Evolutionary conservation across 2,888 invertebrate species (phyloP), one percentile per base, ranked within the genome.

Genomic region (Apodemia zela): DNA sequence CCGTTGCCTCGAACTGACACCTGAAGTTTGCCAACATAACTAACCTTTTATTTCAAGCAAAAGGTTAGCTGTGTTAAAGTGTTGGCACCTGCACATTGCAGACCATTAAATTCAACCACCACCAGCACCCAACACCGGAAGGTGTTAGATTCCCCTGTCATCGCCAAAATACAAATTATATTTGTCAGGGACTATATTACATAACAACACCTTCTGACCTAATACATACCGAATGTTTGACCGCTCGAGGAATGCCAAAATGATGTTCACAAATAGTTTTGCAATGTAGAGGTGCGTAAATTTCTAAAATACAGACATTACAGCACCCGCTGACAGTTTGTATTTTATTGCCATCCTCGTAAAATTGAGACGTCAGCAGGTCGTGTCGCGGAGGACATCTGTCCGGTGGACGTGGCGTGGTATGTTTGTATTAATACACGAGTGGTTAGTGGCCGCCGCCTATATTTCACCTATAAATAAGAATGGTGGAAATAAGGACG

Each of bases 321-420:
- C 17, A 17, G 17, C n/a, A 49, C 47, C 17, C 10, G 47, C 47
- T 49, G 47, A 49, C 47, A 49, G 47, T 49, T 49, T 6, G 17
- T 49, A 49, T 49, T 17, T 10, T 49, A 49, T 49, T 11, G 38
- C 11, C 42, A 42, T 42, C 4, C 15, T 15, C 3, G 42, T 3
- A 49, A 18, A 49, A 49, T 49, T 49, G 49, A 49, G 49, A 49
- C 49, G 49, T 49, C 49, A 18, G 18, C 18, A 49, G 49, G 49
- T 49, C 18, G 49, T n/a, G 47, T 18, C 47, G 17, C 8, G 47
- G 17, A 17, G 17, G 18, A 49, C 49, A 49, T 49, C 49, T 49
- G 49, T 49, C 49, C 18, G 13, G 42, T 42, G 42, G 42, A 15
- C 15, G 42, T 15, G 42, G 42, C 15, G 15, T 42, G 3, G 3